A percentile compares a stretch with the other conserved stretches of the same genome.
Evolutionary conservation across 2,888 invertebrate genomes (phyloP).

Genomic region (Bibio marci): DNA sequence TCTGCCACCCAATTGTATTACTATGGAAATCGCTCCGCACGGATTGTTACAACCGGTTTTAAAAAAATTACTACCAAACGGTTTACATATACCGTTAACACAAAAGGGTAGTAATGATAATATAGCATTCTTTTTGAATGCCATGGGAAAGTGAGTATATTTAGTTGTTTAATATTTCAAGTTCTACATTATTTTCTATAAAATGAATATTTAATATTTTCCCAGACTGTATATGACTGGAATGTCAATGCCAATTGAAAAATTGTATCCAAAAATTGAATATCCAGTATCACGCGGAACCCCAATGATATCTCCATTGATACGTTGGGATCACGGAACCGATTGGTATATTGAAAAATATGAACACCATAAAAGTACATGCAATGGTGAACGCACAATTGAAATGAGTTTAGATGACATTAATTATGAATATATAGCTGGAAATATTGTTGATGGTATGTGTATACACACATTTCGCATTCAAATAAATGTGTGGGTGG

Average conservation of each 20-base stretch:
- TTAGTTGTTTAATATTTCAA: not conserved
- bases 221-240: slow-evolving; percentile 61
- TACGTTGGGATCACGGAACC: slow-evolving; percentile 65
- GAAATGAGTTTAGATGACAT: slow-evolving; percentile 39
- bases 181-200: not conserved
- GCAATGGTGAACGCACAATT: slow-evolving; percentile 46
- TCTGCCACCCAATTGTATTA: slow-evolving; percentile 43
- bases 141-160: slow-evolving; percentile 31
- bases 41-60: slow-evolving; percentile 48
- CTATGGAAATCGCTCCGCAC: slow-evolving; percentile 56
- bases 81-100: slow-evolving; percentile 40
- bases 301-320: slow-evolving; percentile 56
- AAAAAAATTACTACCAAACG: slow-evolving; percentile 37
- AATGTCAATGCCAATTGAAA: slow-evolving; percentile 50
- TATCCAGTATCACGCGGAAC: slow-evolving; percentile 70
- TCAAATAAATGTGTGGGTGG: slow-evolving; percentile 52
- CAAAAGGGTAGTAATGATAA: slow-evolving; percentile 36
- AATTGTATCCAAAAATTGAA: slow-evolving; percentile 50
- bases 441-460: slow-evolving; percentile 20
- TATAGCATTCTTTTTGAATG: slow-evolving; percentile 23
- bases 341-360: slow-evolving; percentile 49
- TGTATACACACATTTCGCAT: too few relatives aligned
- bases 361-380: slow-evolving; percentile 45
- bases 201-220: slow-evolving; percentile 15
- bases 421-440: slow-evolving; percentile 45